These are phyloP conservation scores for Xyliphius kryptos DNA, from an alignment of 2,113 vertebrate genomes.

Conservation along the genomic window DNA sequence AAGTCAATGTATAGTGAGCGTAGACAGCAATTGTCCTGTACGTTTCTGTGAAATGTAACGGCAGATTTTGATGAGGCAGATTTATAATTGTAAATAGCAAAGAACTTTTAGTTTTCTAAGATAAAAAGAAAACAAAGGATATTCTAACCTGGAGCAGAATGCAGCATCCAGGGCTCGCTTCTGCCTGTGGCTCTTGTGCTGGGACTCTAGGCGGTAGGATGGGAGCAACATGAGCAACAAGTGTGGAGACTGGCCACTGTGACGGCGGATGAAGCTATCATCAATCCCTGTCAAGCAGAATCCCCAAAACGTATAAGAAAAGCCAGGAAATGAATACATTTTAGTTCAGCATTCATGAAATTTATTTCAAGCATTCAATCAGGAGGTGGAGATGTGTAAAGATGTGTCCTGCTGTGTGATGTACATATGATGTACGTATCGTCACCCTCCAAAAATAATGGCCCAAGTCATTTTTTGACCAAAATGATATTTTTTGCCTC, in stretches of 20 bases:
- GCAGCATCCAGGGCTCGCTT: slow-evolving; percentile 65
- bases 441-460: too few species aligned
- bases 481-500: too few species aligned
- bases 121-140: background rate
- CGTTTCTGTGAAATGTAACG: slow-evolving; percentile 53
- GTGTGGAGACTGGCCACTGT: slow-evolving; percentile 59
- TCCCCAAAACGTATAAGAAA: slow-evolving; percentile 21
- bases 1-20: slow-evolving; percentile 71
- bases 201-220: slow-evolving; percentile 63
- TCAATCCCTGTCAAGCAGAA: slow-evolving; percentile 59
- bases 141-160: slow-evolving; percentile 64
- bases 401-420: too few species aligned
- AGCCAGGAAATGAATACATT: slow-evolving; percentile 15
- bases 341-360: slow-evolving; percentile 1
- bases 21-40: slow-evolving; percentile 72
- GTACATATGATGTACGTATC: too few species aligned
- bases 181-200: slow-evolving; percentile 56
- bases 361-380: slow-evolving; percentile 10
- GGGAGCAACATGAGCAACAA: slow-evolving; percentile 70
- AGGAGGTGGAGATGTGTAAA: too few species aligned
- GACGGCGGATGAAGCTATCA: slow-evolving; percentile 54
- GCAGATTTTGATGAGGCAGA: too few species aligned
- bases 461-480: too few species aligned
- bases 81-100: too few species aligned
- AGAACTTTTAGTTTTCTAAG: background rate